These are phyloP conservation scores for Cyclargus thomasi DNA, from an alignment of 1,140 invertebrate species.

Conservation along the genomic window DNA sequence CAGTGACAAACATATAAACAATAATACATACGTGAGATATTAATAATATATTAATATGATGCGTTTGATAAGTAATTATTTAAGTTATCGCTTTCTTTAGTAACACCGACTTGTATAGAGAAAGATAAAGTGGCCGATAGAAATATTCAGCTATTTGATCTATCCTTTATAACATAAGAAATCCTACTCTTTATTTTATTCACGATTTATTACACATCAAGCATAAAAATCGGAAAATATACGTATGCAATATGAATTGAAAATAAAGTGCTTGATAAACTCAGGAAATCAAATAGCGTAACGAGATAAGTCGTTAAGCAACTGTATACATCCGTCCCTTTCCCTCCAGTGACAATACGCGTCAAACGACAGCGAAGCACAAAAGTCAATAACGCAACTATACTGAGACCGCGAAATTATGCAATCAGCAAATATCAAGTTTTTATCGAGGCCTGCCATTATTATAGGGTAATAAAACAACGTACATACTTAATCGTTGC, in stretches of 20 bases:
- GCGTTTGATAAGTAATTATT: too few species aligned
- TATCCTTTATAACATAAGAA: not conserved
- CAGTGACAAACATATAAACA: too few species aligned
- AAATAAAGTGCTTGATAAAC: conserved; percentile 14
- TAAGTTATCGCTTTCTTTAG: too few species aligned
- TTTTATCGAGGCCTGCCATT: conserved; percentile 35
- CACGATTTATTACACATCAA: conserved; percentile 5
- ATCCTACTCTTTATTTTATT: not conserved
- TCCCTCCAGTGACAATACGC: not conserved
- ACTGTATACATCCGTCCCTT: not conserved
- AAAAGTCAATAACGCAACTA: not conserved
- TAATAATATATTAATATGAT: too few species aligned
- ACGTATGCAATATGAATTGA: conserved; percentile 14
- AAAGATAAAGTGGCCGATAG: too few species aligned
- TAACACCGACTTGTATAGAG: too few species aligned
- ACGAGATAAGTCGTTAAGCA: conserved; percentile 10
- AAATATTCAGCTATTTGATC: too few species aligned
- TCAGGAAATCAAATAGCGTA: conserved; percentile 6
- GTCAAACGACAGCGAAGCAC: not conserved
- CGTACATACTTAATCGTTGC: conserved; percentile 14
- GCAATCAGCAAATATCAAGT: conserved; percentile 32
- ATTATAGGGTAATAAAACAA: conserved; percentile 26
- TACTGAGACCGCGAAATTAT: conserved; percentile 25
- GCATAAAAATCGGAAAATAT: not conserved
- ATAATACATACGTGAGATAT: too few species aligned